Conservation (phyloP, 2,888 invertebrate genomes). For the Drosophila kambysellisi region DNA sequence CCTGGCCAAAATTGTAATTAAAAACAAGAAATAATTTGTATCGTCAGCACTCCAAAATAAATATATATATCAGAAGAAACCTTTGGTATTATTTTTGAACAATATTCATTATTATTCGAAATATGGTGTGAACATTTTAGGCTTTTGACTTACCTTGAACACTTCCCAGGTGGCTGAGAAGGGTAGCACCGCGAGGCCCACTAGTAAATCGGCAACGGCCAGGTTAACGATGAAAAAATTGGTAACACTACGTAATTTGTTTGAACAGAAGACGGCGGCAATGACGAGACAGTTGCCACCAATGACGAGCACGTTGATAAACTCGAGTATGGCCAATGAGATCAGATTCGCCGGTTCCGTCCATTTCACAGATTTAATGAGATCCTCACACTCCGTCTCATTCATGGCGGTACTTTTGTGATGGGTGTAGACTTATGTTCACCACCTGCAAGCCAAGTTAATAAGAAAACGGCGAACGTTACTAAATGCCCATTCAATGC, state of each 20-base stretch:
- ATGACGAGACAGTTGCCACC: slow-evolving; percentile 96
- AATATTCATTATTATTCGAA: not conserved
- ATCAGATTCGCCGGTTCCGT: slow-evolving; percentile 91
- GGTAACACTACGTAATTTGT: slow-evolving; percentile 96
- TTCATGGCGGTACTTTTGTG: slow-evolving; percentile 89
- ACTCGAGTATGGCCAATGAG: slow-evolving; percentile 91
- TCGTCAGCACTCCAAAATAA: not conserved
- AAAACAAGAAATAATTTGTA: not conserved
- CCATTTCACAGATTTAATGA: slow-evolving; percentile 93
- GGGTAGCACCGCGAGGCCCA: slow-evolving; percentile 97
- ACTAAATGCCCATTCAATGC: slow-evolving; percentile 19
- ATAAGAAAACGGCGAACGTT: slow-evolving; percentile 22
- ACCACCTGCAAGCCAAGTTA: slow-evolving; percentile 79
- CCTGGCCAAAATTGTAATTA: slow-evolving; percentile 86
- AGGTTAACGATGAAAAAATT: slow-evolving; percentile 98
- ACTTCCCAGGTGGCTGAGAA: slow-evolving; percentile 98
- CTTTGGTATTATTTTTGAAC: not conserved
- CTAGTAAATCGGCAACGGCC: slow-evolving; percentile 97
- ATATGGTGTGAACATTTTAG: not conserved
- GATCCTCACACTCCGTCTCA: slow-evolving; percentile 92
- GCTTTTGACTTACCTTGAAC: slow-evolving; percentile 88
- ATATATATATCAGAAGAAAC: not conserved
- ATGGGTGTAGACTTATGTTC: slow-evolving; percentile 81
- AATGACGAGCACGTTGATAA: slow-evolving; percentile 95
- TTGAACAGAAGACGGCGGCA: slow-evolving; percentile 95